Conservation (phyloP, 2,113 vertebrate species). For the Brachirus orientalis region DNA sequence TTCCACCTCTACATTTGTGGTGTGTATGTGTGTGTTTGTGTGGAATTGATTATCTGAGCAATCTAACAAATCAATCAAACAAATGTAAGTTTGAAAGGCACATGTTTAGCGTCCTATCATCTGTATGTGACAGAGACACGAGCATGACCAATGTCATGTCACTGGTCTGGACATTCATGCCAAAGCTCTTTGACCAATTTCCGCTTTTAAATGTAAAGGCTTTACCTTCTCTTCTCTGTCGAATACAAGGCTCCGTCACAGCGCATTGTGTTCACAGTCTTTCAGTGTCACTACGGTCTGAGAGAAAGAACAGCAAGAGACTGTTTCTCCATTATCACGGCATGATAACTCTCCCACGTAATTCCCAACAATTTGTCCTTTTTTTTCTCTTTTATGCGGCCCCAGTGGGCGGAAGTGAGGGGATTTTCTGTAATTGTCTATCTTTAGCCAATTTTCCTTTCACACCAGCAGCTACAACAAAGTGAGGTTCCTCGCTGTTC, state of each 20-base stretch:
- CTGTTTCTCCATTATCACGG: slow-evolving; percentile 53
- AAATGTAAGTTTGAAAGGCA: background rate
- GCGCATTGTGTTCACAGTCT: slow-evolving; percentile 9
- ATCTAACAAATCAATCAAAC: too few species aligned
- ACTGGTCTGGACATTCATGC: background rate
- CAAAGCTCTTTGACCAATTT: too few species aligned
- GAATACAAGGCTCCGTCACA: slow-evolving; percentile 29
- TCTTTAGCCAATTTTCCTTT: slow-evolving; percentile 35
- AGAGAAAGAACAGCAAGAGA: slow-evolving; percentile 34
- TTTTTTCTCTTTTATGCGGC: slow-evolving; percentile 43
- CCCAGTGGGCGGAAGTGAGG: slow-evolving; percentile 42
- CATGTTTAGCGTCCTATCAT: background rate
- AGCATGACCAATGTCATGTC: background rate
- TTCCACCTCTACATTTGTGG: slow-evolving; percentile 72
- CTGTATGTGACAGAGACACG: too few species aligned
- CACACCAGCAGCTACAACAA: background rate
- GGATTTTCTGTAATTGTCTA: slow-evolving; percentile 51
- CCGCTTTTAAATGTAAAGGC: slow-evolving; percentile 2
- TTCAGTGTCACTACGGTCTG: slow-evolving; percentile 12
- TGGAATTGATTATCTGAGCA: slow-evolving; percentile 29
- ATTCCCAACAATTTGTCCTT: slow-evolving; percentile 25
- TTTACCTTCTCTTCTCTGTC: slow-evolving; percentile 5
- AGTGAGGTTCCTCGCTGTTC: slow-evolving; percentile 18
- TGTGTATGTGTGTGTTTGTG: slow-evolving; percentile 2
- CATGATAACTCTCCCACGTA: slow-evolving; percentile 49